These are phyloP conservation scores for Crepidodera aurea DNA, from an alignment of 2,888 invertebrate species.

Conservation along the genomic window DNA sequence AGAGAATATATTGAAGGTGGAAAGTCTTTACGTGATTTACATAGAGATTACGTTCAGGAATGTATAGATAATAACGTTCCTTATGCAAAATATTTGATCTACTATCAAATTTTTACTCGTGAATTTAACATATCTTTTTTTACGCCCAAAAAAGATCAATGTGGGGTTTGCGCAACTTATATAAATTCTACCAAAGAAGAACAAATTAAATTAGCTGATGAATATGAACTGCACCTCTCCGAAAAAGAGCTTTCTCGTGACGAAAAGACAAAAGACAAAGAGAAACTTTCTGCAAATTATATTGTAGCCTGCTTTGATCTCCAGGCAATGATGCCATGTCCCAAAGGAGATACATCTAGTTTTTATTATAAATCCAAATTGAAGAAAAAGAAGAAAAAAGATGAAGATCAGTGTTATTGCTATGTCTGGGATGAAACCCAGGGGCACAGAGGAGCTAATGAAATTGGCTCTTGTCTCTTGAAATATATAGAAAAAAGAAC, in stretches of 20 bases:
- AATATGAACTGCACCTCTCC: constrained; percentile 9
- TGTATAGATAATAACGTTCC: constrained; percentile 2
- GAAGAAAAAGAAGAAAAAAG: no score
- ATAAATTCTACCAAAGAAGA: constrained; percentile 1
- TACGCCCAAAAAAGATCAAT: constrained; percentile 14
- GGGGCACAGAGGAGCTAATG: constrained; percentile 6
- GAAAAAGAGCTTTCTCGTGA: constrained; percentile 15
- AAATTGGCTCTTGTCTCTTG: constrained; percentile 10
- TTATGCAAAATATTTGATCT: constrained; percentile 15
- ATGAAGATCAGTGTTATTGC: neutral
- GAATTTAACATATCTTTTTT: constrained; percentile 10
- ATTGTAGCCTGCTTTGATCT: no score
- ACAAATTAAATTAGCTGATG: constrained; percentile 7
- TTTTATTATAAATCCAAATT: no score
- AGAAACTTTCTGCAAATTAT: neutral
- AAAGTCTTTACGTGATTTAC: constrained; percentile 11
- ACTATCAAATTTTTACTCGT: constrained; percentile 9
- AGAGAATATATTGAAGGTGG: constrained; percentile 23
- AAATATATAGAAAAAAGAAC: constrained; percentile 7
- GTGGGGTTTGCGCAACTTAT: constrained; percentile 11
- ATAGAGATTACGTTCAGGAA: constrained; percentile 18
- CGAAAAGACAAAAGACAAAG: constrained; percentile 6
- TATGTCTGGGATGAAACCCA: constrained; percentile 18
- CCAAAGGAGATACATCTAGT: no score
- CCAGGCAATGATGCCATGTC: no score